Evolutionary conservation across 2,797 vertebrate genomes (phyloP), one percentile per base, ranked within the genome.

Genomic region (Neoniphon sammara): DNA sequence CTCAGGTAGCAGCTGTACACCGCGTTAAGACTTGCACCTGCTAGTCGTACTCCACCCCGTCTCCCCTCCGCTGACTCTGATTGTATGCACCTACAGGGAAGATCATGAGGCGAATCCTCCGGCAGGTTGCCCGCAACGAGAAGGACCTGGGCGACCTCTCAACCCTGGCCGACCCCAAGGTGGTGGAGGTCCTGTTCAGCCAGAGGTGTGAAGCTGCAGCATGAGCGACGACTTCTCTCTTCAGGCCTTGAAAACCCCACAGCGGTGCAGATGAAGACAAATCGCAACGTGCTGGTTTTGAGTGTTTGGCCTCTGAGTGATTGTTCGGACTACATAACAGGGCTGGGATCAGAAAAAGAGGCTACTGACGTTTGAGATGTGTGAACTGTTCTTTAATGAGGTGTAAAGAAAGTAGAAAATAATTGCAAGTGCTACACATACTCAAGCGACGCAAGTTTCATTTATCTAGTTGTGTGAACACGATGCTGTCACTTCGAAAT

Each of bases 131-230:
- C 5, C 90, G 94, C 25, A 94, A 95, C 9, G 94, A 95, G 60
- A 93, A 89, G 83, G 94, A 96, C 77, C 87, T 95, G 52, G 95
- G 95, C 2, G 95, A 96, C 88, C 92, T 95, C 14, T 96, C 95
- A 0, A 95, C 94, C 8, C 91, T 96, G 78, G 94, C 94, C 0
- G 94, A 96, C 81, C 93, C 95, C 1, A 93, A 93, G 65, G 93
- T 96, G 60, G 95, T 95, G 82, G 94, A 95, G 77, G 87, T 92
- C 20, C 86, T 96, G 56, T 93, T 95, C 75, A 95, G 91, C 78
- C 94, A 95, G 79, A 91, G 95, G 44, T 93, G 86, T 62, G 89
- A 95, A 79, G 92, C 93, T n/a, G 88, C 93, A 21, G 90, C 93
- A 14, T 95, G 83, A 95, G 54, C 7, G 5, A 57, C 1, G 0